Percentiles rank a stretch among this genome's conserved stretches.
phyloP scores from a whole-genome alignment of 2,797 vertebrate species.

The Paratrypauchen microcephalus region DNA sequence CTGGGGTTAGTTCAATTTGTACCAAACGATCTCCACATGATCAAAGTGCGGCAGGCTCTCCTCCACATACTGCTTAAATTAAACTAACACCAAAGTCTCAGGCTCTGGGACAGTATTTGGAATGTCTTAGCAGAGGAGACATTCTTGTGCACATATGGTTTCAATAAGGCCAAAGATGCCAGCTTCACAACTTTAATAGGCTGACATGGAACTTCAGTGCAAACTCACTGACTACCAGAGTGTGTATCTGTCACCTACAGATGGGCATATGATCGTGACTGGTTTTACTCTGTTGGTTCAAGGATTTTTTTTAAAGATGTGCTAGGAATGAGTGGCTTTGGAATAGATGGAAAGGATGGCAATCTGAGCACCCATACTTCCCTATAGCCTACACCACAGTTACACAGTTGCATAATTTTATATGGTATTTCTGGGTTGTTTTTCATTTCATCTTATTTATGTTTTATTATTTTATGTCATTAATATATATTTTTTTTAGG shows the following conservation, averaged over 20 bases:
- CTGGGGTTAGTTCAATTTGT: conserved; percentile 99
- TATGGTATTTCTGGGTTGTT: no score
- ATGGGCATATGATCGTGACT: conserved; percentile 73
- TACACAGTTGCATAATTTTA: no score
- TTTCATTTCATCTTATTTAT: no score
- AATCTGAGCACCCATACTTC: not conserved
- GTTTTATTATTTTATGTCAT: no score
- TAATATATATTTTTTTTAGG: no score
- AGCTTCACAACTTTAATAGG: conserved; percentile 98
- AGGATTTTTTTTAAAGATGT: conserved; percentile 60
- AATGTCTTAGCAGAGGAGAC: conserved; percentile 99
- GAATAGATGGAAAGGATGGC: not conserved
- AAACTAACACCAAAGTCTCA: conserved; percentile 99
- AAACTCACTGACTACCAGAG: conserved; percentile 95
- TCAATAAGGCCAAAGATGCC: conserved; percentile 93
- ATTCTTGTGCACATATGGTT: conserved; percentile 99
- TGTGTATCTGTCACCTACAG: conserved; percentile 95
- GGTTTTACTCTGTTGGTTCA: not conserved
- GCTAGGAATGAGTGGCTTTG: conserved; percentile 86
- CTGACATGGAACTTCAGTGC: conserved; percentile 95
- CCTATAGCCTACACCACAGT: no score
- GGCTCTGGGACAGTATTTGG: conserved; percentile 98
- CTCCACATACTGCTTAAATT: conserved; percentile 99
- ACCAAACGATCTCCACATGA: conserved; percentile 99
- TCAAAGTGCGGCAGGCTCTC: conserved; percentile 95